Conservation (phyloP, 2,113 vertebrate genomes). For the Gnathonemus longibarbis region DNA sequence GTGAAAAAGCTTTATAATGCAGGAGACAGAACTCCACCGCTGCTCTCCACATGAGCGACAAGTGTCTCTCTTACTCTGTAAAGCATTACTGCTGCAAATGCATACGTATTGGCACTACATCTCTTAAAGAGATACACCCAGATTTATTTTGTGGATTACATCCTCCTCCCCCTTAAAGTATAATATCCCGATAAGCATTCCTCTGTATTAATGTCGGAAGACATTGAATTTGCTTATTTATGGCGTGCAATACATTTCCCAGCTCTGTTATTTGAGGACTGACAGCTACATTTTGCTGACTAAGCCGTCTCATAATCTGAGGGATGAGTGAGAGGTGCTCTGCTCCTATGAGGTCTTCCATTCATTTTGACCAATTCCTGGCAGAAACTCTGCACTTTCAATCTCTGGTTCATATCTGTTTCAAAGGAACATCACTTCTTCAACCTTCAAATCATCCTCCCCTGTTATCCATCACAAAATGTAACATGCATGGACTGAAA, state of each 20-base stretch:
- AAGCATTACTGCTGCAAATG: not conserved
- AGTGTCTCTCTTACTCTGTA: not conserved
- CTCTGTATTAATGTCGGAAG: not conserved
- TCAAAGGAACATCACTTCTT: not conserved
- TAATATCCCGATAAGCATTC: not conserved
- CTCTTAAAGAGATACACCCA: not conserved
- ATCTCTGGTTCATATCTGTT: not conserved
- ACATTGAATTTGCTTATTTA: not conserved
- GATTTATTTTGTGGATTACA: not conserved
- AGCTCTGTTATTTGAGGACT: not conserved
- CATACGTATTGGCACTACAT: not conserved
- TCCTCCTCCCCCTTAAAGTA: not conserved
- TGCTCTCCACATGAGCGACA: not conserved
- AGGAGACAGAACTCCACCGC: not conserved
- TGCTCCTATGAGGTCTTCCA: not conserved
- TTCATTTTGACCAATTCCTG: not conserved
- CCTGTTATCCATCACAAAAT: not conserved
- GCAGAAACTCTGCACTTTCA: not conserved
- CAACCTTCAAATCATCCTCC: not conserved
- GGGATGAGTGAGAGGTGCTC: not conserved
- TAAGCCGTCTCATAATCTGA: not conserved
- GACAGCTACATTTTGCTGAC: not conserved
- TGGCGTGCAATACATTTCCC: not conserved
- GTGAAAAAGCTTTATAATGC: not conserved
- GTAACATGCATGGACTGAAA: not conserved